Percentiles rank a stretch among this genome's conserved stretches.
These are phyloP conservation scores for Orchesella cincta DNA, from an alignment of 1,140 invertebrate species.

Conservation along the genomic window DNA sequence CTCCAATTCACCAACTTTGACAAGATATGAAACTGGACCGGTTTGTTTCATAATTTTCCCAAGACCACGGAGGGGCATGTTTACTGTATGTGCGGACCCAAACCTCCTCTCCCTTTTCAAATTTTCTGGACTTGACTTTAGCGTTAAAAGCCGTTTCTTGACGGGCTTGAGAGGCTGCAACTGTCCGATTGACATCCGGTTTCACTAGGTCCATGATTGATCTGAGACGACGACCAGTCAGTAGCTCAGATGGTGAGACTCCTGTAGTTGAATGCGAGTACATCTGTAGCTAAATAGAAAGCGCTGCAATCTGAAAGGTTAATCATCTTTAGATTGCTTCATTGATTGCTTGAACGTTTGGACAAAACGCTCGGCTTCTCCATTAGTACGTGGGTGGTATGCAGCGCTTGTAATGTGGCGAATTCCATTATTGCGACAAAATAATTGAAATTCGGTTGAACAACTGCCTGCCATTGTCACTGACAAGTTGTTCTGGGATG, in stretches of 20 bases:
- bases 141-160: neutral
- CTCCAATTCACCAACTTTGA: neutral
- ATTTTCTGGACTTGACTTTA: neutral
- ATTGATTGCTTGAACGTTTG: conserved; percentile 49
- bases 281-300: conserved; percentile 52
- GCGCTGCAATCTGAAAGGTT: conserved; percentile 35
- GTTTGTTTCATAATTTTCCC: neutral
- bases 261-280: conserved; percentile 52
- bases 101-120: neutral
- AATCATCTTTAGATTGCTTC: conserved; percentile 52
- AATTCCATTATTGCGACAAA: conserved; percentile 55
- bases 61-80: neutral
- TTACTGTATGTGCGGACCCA: neutral
- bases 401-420: conserved; percentile 50
- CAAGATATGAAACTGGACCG: conserved; percentile 8
- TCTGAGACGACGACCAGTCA: neutral
- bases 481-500: conserved; percentile 53
- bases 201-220: neutral
- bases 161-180: neutral
- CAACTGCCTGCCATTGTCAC: conserved; percentile 57
- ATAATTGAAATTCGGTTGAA: conserved; percentile 55
- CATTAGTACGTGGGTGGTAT: conserved; percentile 44
- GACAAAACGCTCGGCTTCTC: conserved; percentile 46
- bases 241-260: conserved; percentile 41
- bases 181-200: neutral